Evolutionary conservation across 2,113 vertebrate genomes (phyloP).

Genomic region (Sitta europaea): DNA sequence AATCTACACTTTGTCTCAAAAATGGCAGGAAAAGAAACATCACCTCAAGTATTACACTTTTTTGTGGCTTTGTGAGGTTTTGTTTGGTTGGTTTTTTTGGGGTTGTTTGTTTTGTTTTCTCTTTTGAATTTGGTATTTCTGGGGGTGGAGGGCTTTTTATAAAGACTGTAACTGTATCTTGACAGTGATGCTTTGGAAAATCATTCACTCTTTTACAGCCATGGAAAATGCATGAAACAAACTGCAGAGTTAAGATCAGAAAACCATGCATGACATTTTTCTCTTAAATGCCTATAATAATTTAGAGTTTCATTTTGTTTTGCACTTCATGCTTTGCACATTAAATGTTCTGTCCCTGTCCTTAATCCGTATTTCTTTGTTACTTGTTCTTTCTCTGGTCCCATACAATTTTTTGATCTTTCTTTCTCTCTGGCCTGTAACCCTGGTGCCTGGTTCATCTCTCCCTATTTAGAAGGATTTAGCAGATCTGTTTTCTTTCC

Average conservation of each 20-base stretch:
- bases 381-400: neutral
- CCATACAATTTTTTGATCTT: neutral
- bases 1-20: neutral
- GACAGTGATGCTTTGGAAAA: neutral
- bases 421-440: neutral
- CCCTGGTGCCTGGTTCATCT: neutral
- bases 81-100: neutral
- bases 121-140: neutral
- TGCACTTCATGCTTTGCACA: neutral
- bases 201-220: neutral
- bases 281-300: neutral
- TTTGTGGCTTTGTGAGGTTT: fast-evolving
- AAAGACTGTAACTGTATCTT: neutral
- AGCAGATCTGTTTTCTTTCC: neutral
- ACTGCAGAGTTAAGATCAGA: neutral
- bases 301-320: neutral
- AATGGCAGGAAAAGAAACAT: neutral
- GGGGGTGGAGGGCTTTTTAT: neutral
- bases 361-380: neutral
- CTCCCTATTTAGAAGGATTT: neutral
- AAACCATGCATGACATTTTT: neutral
- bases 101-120: neutral
- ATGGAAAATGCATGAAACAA: neutral
- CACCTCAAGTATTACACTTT: neutral
- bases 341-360: neutral